Base-by-base conservation (phyloP, 1,140 invertebrate species). In the Armadillidium nasatum region DNA sequence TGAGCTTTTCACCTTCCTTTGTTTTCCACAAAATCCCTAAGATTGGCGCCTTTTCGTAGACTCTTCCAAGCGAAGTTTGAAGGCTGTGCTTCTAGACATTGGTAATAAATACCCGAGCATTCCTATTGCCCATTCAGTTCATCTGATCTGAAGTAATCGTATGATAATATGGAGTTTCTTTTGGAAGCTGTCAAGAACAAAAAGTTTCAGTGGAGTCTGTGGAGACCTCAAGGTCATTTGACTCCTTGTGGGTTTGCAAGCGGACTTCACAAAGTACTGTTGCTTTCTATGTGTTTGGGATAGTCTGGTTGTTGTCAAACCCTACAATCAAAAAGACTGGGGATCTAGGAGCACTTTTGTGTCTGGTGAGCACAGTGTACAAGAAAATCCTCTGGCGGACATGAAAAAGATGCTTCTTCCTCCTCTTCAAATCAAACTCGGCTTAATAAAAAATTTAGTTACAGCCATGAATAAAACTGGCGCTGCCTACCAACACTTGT, bases 1-100 rank as follows among this genome's bases (percentile, higher is more conserved):
- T 78, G 76, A 50, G 50, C 68, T 78, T 46, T 78, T 78, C 77
- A 78, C 76, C 54, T 78, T 44, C 75, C 77, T 78, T 78, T 66
- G n/a, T n/a, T n/a, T n/a, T n/a, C n/a, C n/a, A n/a, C n/a, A n/a
- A n/a, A n/a, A n/a, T n/a, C n/a, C n/a, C n/a, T n/a, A n/a, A n/a
- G n/a, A n/a, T n/a, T n/a, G n/a, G n/a, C n/a, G n/a, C n/a, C n/a
- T n/a, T n/a, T n/a, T n/a, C n/a, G n/a, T n/a, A n/a, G n/a, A n/a
- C n/a, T n/a, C n/a, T n/a, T n/a, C n/a, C n/a, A n/a, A n/a, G n/a
- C n/a, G n/a, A n/a, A n/a, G n/a, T n/a, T n/a, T n/a, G n/a, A n/a
- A n/a, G n/a, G n/a, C n/a, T n/a, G n/a, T n/a, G n/a, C n/a, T n/a
- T n/a, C n/a, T n/a, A n/a, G n/a, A n/a, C n/a, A n/a, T n/a, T n/a